Evolutionary conservation across 2,113 vertebrate genomes (phyloP), one percentile per base, ranked within the genome.

Genomic region (Chlorocebus sabaeus): DNA sequence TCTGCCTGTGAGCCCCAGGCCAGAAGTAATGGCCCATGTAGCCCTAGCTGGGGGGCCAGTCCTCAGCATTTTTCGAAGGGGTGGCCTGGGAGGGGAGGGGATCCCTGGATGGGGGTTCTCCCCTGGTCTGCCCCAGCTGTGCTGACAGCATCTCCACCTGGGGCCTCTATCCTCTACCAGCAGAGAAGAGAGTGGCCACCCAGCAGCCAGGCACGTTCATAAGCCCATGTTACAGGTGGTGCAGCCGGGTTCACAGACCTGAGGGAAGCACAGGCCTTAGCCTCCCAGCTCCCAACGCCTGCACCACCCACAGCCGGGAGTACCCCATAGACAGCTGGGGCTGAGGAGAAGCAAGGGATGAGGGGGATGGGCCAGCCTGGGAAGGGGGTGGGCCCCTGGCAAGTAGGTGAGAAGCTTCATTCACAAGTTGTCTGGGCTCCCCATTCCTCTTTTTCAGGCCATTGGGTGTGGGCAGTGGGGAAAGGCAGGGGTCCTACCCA

Each of bases 211-310:
- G 20, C 3, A 18, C 32, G 13, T 57, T 17, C 68, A 0, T 55
- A 12, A 48, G 75, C 20, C 45, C 2, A 22, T 12, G 18, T 30
- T 5, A 25, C 40, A n/a, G 8, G 3, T 0, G 1, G 20, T 12
- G n/a, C 57, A 4, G 10, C 30, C 0, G 11, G 52, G 75, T 16
- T 8, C 80, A 59, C 80, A 80, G 50, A 30, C 50, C 1, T 2
- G 43, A 76, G 43, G 78, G 27, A 8, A 11, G 38, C 64, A 12
- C 3, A 17, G 45, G 35, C 55, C 45, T 70, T 11, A 4, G 18
- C 30, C 40, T 76, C 70, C n/a, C n/a, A 27, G 20, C 32, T 55
- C 55, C 80, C 43, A 32, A 17, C 8, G 18, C 35, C 78, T 35
- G 12, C 6, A 27, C 18, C 40, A 38, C 67, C 18, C 0, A 32